These are phyloP conservation scores for Phaonia tiefii DNA, from an alignment of 2,888 invertebrate species.

Conservation along the genomic window DNA sequence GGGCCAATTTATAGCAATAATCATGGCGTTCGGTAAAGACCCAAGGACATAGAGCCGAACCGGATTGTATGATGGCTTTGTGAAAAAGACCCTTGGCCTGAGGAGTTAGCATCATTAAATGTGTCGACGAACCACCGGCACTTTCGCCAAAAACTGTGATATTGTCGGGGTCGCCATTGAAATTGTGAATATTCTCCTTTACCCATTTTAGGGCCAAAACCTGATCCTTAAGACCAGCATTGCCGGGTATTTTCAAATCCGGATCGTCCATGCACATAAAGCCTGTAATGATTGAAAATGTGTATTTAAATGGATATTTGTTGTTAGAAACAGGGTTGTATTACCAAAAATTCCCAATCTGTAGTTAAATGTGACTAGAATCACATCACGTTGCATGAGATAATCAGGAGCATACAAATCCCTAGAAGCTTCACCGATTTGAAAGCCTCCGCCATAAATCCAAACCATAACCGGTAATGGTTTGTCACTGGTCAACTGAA, in stretches of 20 bases:
- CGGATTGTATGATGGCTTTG: slow-evolving; percentile 76
- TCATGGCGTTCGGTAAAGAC: slow-evolving; percentile 69
- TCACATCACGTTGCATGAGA: slow-evolving; percentile 78
- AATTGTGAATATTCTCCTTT: slow-evolving; percentile 80
- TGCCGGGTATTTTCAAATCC: slow-evolving; percentile 81
- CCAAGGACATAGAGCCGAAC: slow-evolving; percentile 63
- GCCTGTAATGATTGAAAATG: slow-evolving; percentile 73
- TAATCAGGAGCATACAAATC: slow-evolving; percentile 77
- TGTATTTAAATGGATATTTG: neutral
- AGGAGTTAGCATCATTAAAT: slow-evolving; percentile 80
- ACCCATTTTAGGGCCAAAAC: slow-evolving; percentile 82
- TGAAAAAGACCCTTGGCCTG: slow-evolving; percentile 78
- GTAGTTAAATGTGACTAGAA: slow-evolving; percentile 79
- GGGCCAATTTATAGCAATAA: slow-evolving; percentile 72
- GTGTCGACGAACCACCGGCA: slow-evolving; percentile 79
- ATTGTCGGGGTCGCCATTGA: slow-evolving; percentile 81
- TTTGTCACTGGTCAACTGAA: slow-evolving; percentile 66
- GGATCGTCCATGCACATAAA: slow-evolving; percentile 81
- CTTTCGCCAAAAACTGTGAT: slow-evolving; percentile 81
- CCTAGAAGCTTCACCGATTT: slow-evolving; percentile 75
- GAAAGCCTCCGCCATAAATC: slow-evolving; percentile 80
- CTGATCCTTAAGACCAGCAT: slow-evolving; percentile 82
- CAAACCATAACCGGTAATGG: slow-evolving; percentile 78
- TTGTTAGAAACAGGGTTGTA: slow-evolving; percentile 23
- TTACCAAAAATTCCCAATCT: slow-evolving; percentile 80